These are phyloP conservation scores for Terebella lapidaria DNA, from an alignment of 2,888 invertebrate species.

Conservation along the genomic window DNA sequence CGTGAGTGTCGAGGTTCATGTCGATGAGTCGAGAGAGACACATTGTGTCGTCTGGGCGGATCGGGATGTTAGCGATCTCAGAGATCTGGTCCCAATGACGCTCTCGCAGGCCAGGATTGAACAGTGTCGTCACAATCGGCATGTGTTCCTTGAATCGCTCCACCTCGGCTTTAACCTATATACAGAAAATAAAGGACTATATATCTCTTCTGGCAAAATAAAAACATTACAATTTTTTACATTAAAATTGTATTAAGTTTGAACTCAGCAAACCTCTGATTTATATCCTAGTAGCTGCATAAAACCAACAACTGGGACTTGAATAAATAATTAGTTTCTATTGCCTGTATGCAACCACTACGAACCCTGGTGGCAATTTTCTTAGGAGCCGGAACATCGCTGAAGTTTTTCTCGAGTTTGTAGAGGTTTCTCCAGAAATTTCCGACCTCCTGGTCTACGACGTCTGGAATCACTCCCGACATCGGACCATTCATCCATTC, in stretches of 20 bases:
- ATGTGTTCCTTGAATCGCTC: constrained; percentile 74
- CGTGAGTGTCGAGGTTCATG: constrained; percentile 81
- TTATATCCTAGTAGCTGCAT: no score
- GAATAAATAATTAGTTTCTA: no score
- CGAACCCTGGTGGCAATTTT: constrained; percentile 68
- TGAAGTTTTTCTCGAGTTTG: constrained; percentile 82
- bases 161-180: constrained; percentile 65
- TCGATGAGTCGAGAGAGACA: constrained; percentile 80
- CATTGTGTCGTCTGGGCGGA: constrained; percentile 72
- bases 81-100: constrained; percentile 64
- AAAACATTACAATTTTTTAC: no score
- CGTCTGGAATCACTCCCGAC: constrained; percentile 80
- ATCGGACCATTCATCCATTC: constrained; percentile 82
- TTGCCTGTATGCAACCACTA: no score
- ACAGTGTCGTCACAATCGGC: constrained; percentile 87
- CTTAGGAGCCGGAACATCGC: constrained; percentile 69
- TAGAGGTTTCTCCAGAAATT: constrained; percentile 71
- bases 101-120: constrained; percentile 71
- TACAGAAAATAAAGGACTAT: not conserved
- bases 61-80: constrained; percentile 89
- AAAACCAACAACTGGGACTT: no score
- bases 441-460: constrained; percentile 75
- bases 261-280: no score
- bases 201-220: no score
- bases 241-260: not conserved